phyloP scores from a whole-genome alignment of 2,797 vertebrate genomes.

The Pseudocheirus occidentalis region DNA sequence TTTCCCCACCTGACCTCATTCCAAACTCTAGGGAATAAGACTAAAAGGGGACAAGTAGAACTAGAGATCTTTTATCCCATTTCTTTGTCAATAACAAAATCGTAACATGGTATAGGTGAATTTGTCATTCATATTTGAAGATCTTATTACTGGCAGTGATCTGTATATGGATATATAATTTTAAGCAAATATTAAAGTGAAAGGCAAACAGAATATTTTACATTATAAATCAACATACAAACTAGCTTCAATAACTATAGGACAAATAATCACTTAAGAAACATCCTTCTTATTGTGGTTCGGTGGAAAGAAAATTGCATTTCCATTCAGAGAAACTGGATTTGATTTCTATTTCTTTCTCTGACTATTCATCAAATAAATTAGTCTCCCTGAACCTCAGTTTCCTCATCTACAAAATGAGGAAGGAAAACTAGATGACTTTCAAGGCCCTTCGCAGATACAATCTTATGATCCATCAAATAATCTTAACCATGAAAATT shows the following conservation, averaged over 20 bases:
- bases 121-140: not conserved
- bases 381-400: not conserved
- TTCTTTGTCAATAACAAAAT: not conserved
- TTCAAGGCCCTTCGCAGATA: not conserved
- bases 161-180: not conserved
- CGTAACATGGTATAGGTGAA: not conserved
- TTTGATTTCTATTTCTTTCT: not conserved
- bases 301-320: not conserved
- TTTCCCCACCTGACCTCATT: not conserved
- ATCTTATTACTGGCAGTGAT: not conserved
- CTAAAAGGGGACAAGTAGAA: not conserved
- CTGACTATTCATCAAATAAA: not conserved
- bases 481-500: not conserved
- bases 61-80: not conserved
- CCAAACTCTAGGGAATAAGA: not conserved
- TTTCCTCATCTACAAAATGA: not conserved
- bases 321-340: not conserved
- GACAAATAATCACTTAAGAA: not conserved
- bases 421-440: not conserved
- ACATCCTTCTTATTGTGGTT: not conserved
- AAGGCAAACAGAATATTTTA: not conserved
- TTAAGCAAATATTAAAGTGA: not conserved
- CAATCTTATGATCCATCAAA: not conserved
- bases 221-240: not conserved
- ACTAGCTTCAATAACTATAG: not conserved